Base-by-base conservation (phyloP, 2,797 vertebrate species). In the Urophycis tenuis region DNA sequence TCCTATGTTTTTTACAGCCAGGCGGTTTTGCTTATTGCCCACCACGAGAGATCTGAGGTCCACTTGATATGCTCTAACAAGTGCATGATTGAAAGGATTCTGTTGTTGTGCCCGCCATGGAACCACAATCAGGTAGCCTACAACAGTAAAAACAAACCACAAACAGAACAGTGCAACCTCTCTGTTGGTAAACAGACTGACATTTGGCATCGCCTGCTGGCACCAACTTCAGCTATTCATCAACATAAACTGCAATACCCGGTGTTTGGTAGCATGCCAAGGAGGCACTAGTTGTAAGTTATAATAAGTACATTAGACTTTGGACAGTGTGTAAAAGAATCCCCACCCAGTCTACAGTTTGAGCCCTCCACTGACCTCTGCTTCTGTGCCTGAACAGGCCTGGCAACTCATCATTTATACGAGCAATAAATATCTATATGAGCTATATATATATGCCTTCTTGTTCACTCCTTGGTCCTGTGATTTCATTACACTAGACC, bases 401-500 rank as follows among this genome's bases (percentile, higher is more conserved):
- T 60, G 12, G 33, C 75, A 32, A 69, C 67, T 33, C 75, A 3
- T 35, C 3, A 53, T 19, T 22, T 60, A 67, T 67, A 67, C 29
- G 67, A 30, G 25, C 67, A 14, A 71, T 33, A 71, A 19, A 31
- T 29, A 49, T 60, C 31, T 35, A 60, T 45, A 33, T n/a, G 30
- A 7, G 5, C 11, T 33, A 73, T 64, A 53, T n/a, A n/a, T 72
- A 45, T 73, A 69, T 15, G 73, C 78, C 60, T 67, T 67, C 60
- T 30, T 67, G 53, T 17, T 22, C 77, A 73, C 64, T 74, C 77
- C 84, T 79, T 78, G 83, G 85, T 82, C 75, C 82, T 73, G 79
- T 84, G 82, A 83, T 88, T 88, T 83, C 87, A 87, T 85, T 88
- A 85, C 82, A 81, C 78, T 77, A 29, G 75, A 76, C 81, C 74